Evolutionary conservation across 2,797 vertebrate genomes (phyloP).

Genomic region (Diglossa cyanea): DNA sequence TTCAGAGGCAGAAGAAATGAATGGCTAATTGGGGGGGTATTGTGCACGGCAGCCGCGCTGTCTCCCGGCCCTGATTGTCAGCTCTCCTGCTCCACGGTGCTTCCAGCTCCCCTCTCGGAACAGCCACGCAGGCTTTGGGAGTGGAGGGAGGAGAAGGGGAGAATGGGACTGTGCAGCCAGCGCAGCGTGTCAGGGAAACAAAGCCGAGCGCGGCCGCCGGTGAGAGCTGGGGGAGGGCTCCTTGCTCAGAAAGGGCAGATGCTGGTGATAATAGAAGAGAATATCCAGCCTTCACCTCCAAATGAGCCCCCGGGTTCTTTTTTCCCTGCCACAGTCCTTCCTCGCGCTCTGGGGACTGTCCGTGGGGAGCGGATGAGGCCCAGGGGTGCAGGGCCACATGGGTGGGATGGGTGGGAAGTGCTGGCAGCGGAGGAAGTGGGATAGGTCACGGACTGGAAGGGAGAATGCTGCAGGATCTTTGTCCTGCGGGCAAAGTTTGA

Average conservation of each 20-base stretch:
- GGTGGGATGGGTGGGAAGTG: not conserved
- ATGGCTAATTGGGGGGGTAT: conserved; percentile 63
- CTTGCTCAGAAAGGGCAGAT: not conserved
- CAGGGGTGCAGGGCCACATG: not conserved
- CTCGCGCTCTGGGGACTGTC: not conserved
- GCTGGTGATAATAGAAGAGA: not conserved
- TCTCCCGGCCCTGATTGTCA: conserved; percentile 37
- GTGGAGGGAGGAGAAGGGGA: not conserved
- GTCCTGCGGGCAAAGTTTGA: not conserved
- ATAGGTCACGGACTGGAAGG: not conserved
- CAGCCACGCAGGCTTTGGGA: not conserved
- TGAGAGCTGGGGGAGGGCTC: conserved; percentile 1
- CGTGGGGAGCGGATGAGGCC: not conserved
- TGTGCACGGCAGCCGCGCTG: not conserved
- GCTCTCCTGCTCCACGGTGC: not conserved
- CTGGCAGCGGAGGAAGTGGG: not conserved
- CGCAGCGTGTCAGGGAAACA: not conserved
- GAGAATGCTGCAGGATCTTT: not conserved
- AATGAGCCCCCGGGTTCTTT: not conserved
- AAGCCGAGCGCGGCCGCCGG: not conserved
- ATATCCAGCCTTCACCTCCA: not conserved
- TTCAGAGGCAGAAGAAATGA: conserved; percentile 49
- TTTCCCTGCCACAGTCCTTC: not conserved
- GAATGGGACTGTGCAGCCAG: not conserved
- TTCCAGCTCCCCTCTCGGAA: not conserved